Conservation (phyloP, 2,888 invertebrate species). For the Caenorhabditis sp. region DNA sequence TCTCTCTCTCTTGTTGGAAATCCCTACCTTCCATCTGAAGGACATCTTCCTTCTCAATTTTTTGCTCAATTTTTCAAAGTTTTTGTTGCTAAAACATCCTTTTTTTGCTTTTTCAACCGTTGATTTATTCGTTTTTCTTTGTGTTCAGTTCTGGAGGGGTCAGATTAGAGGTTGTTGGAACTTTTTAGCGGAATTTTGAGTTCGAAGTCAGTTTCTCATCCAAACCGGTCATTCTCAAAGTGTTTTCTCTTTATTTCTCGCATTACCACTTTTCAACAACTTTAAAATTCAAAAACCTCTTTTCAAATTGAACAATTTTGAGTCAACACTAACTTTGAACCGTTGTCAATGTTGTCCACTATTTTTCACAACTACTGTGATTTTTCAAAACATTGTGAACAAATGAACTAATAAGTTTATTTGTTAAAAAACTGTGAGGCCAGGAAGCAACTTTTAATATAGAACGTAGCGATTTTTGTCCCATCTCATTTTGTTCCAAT, state of each 20-base stretch:
- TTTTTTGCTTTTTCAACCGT: neutral
- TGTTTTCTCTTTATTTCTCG: neutral
- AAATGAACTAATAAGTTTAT: no score
- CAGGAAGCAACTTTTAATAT: no score
- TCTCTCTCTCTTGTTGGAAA: neutral
- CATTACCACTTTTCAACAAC: neutral
- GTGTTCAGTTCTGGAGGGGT: neutral
- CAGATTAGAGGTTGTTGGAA: neutral
- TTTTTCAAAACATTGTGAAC: no score
- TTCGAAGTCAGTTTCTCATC: neutral
- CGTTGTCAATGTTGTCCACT: neutral
- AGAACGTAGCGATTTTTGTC: neutral
- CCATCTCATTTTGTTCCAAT: conserved; percentile 17
- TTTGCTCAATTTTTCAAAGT: neutral
- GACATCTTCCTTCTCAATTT: neutral
- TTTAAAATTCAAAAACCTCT: neutral
- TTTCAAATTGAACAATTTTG: neutral
- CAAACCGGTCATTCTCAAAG: neutral
- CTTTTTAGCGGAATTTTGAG: no score
- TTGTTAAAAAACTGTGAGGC: no score
- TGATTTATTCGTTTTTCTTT: neutral
- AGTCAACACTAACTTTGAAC: no score
- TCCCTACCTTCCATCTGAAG: neutral
- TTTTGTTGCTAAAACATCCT: neutral
- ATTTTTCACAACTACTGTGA: no score